Evolutionary conservation across 1,140 invertebrate species (phyloP).

Genomic region (Hyles vespertilio): DNA sequence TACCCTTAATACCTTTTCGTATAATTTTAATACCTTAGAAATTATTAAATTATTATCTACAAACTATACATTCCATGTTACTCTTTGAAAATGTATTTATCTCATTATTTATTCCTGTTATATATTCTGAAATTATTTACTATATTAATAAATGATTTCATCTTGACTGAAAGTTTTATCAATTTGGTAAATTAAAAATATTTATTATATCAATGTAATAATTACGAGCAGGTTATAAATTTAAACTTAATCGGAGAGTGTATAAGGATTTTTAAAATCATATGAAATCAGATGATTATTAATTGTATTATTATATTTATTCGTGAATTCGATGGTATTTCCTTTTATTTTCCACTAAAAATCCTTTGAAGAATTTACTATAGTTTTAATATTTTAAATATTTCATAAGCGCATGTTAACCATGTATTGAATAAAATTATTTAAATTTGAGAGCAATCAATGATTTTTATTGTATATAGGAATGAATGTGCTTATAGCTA

Average conservation of each 20-base stretch:
- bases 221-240: too few relatives aligned
- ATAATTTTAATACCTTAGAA: constrained; percentile 11
- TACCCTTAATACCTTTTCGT: constrained; percentile 8
- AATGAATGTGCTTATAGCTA: constrained; percentile 52
- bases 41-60: constrained; percentile 1
- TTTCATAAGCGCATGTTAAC: background rate
- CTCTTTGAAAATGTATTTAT: constrained; percentile 19
- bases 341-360: too few relatives aligned
- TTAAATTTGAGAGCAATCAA: constrained; percentile 20
- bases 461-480: constrained; percentile 56
- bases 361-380: too few relatives aligned
- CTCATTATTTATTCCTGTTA: constrained; percentile 35
- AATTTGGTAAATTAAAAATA: too few relatives aligned
- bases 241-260: too few relatives aligned
- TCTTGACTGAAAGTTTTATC: too few relatives aligned
- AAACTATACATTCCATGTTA: constrained; percentile 40
- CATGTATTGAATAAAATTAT: constrained; percentile 15
- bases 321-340: too few relatives aligned
- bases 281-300: too few relatives aligned
- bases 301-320: too few relatives aligned
- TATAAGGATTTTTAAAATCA: too few relatives aligned
- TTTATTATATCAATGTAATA: too few relatives aligned
- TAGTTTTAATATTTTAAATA: background rate
- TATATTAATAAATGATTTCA: too few relatives aligned
- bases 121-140: constrained; percentile 5